These are phyloP conservation scores for Atherinosoma microstoma DNA, from an alignment of 2,797 vertebrate species.

Conservation along the genomic window DNA sequence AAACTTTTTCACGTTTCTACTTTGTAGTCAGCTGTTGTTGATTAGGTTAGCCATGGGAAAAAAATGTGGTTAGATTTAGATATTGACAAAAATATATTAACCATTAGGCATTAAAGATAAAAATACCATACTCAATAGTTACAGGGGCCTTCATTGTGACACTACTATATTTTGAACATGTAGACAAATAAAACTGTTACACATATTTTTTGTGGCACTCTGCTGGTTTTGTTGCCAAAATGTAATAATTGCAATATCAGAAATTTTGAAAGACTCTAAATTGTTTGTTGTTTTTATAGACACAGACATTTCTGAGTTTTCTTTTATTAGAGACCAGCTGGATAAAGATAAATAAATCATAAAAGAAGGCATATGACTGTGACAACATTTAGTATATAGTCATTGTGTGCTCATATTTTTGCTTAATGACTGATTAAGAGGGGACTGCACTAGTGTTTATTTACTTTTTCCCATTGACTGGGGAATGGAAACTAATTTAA, in stretches of 20 bases:
- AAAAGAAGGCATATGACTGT: slow-evolving; percentile 76
- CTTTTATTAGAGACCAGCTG: slow-evolving; percentile 44
- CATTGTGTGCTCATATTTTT: slow-evolving; percentile 61
- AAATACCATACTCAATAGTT: not conserved
- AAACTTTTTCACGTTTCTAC: not conserved
- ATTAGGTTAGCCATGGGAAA: not conserved
- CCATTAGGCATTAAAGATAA: not conserved
- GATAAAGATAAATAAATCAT: slow-evolving; percentile 49
- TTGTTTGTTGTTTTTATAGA: slow-evolving; percentile 46
- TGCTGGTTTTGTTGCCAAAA: not conserved
- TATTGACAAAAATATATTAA: not conserved
- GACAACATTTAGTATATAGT: slow-evolving; percentile 69
- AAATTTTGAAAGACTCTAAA: slow-evolving; percentile 32
- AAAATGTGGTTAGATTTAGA: not conserved
- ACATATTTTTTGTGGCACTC: not conserved
- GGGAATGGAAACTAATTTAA: slow-evolving; percentile 70
- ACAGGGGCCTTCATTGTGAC: not conserved
- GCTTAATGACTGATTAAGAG: slow-evolving; percentile 55
- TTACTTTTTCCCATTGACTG: slow-evolving; percentile 64
- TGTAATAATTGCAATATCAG: slow-evolving; percentile 66
- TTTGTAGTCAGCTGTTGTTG: not conserved
- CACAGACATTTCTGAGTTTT: slow-evolving; percentile 38
- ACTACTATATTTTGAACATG: not conserved
- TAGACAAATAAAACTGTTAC: not conserved
- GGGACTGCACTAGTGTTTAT: slow-evolving; percentile 65